Percentiles rank a stretch among this genome's conserved stretches.
These are phyloP conservation scores for Bradynema listronoti DNA, from an alignment of 1,140 invertebrate genomes.

Conservation along the genomic window DNA sequence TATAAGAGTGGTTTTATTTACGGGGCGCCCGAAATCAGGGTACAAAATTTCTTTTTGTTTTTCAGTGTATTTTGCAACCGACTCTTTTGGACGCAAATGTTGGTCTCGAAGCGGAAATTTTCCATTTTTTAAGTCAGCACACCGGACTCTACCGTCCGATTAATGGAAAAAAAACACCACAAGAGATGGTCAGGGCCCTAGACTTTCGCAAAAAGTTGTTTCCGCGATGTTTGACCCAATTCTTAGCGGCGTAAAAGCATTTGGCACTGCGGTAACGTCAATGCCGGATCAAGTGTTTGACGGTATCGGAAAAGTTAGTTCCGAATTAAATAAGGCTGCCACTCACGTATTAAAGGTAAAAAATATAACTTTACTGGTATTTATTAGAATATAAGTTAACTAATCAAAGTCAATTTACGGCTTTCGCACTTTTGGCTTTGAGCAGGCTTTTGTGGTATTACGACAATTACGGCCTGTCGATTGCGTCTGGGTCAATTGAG, in stretches of 20 bases:
- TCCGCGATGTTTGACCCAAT: constrained; percentile 50
- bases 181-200: constrained; percentile 60
- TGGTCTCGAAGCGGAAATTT: constrained; percentile 67
- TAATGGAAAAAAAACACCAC: constrained; percentile 74
- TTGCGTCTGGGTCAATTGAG: too few relatives aligned
- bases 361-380: too few relatives aligned
- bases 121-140: constrained; percentile 74
- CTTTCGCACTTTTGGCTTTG: too few relatives aligned
- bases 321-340: constrained; percentile 52
- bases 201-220: constrained; percentile 36
- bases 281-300: constrained; percentile 51
- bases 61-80: constrained; percentile 62
- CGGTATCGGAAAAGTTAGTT: constrained; percentile 46
- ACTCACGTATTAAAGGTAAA: constrained; percentile 37
- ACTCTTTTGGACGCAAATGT: constrained; percentile 65
- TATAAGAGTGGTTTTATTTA: too few relatives aligned
- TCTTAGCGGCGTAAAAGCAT: constrained; percentile 45
- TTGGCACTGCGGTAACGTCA: constrained; percentile 49
- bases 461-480: too few relatives aligned
- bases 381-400: too few relatives aligned
- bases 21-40: background rate
- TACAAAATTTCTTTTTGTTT: constrained; percentile 10
- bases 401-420: too few relatives aligned
- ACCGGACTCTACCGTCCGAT: too few relatives aligned
- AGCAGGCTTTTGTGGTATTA: too few relatives aligned